phyloP scores from a whole-genome alignment of 2,797 vertebrate species.

The Alcedo quadribrachys region DNA sequence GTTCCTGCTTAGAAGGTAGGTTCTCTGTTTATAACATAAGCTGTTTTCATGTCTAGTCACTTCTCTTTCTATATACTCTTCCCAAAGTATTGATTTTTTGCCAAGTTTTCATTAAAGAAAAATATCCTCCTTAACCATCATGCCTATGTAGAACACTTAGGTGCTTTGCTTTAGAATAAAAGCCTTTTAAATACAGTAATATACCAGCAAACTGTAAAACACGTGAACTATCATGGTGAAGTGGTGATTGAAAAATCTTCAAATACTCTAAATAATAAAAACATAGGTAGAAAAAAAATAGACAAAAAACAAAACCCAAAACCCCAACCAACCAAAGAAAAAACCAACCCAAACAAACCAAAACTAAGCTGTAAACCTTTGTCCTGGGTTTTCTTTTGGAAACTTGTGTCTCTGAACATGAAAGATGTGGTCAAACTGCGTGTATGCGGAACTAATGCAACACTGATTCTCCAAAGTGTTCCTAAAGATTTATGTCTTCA shows the following conservation, averaged over 20 bases:
- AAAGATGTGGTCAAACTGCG: neutral
- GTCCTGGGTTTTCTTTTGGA: neutral
- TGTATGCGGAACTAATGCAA: neutral
- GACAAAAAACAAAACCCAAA: too few species aligned
- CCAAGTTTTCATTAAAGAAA: neutral
- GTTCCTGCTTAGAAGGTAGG: neutral
- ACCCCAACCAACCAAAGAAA: too few species aligned
- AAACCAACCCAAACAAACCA: too few species aligned
- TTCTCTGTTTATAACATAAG: neutral
- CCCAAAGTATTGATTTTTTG: neutral
- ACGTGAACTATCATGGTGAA: slow-evolving; percentile 7
- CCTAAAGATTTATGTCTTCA: neutral
- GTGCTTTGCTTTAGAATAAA: neutral
- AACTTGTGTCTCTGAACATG: neutral
- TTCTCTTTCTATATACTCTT: neutral
- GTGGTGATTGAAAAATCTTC: neutral
- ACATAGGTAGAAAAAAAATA: neutral
- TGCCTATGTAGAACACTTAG: neutral
- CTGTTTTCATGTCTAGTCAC: neutral
- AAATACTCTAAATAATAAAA: slow-evolving; percentile 27
- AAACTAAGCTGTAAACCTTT: neutral
- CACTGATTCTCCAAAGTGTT: neutral
- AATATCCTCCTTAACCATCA: neutral
- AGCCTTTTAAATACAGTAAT: neutral
- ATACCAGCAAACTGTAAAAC: neutral